A percentile compares a stretch with the other conserved stretches of the same genome.
Evolutionary conservation across 2,888 invertebrate genomes (phyloP).

Genomic region (Drosophila rubida): DNA sequence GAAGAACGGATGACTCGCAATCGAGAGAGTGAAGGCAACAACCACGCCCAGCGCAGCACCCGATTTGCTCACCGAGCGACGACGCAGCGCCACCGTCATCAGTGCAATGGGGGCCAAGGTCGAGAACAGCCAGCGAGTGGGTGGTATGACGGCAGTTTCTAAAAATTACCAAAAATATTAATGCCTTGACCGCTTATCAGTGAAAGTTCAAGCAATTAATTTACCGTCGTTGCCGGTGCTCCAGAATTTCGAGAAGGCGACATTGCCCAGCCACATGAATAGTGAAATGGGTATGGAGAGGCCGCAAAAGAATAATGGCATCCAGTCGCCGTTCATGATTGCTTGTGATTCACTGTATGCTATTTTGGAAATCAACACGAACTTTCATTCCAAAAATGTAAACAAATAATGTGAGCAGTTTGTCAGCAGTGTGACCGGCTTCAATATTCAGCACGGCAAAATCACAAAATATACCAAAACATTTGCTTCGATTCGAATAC

Average conservation of each 20-base stretch:
- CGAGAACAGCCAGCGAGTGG: slow-evolving; percentile 84
- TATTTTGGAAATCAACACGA: slow-evolving; percentile 7
- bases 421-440: slow-evolving; percentile 20
- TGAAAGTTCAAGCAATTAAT: background rate
- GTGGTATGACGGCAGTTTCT: slow-evolving; percentile 82
- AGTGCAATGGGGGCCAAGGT: slow-evolving; percentile 87
- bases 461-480: slow-evolving; percentile 15
- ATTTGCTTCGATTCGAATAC: slow-evolving; percentile 2
- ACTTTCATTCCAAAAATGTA: slow-evolving; percentile 44
- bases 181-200: slow-evolving; percentile 10
- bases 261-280: slow-evolving; percentile 90
- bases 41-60: slow-evolving; percentile 90
- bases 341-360: background rate
- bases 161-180: background rate
- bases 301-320: slow-evolving; percentile 88
- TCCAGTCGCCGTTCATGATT: slow-evolving; percentile 60
- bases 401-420: slow-evolving; percentile 37
- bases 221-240: slow-evolving; percentile 86
- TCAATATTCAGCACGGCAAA: background rate
- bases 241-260: slow-evolving; percentile 88
- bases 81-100: slow-evolving; percentile 88
- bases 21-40: slow-evolving; percentile 91
- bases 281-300: slow-evolving; percentile 91
- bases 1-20: slow-evolving; percentile 92
- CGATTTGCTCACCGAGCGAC: slow-evolving; percentile 89